phyloP scores from a whole-genome alignment of 2,888 invertebrate species.

The Drosophila seclusa region DNA sequence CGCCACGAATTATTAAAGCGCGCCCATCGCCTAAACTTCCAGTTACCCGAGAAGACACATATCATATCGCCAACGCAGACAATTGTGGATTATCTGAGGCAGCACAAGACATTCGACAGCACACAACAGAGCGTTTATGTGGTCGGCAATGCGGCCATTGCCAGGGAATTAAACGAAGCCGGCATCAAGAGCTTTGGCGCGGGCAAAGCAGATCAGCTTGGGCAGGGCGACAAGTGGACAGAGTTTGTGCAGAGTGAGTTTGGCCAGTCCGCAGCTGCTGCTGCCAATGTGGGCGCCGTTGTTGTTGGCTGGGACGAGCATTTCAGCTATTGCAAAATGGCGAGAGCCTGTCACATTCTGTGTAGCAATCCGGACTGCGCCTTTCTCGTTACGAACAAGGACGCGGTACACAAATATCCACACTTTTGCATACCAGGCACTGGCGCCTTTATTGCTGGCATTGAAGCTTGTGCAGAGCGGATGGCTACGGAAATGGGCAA shows the following conservation, averaged over 20 bases:
- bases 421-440: conserved; percentile 92
- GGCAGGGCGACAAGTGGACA: conserved; percentile 85
- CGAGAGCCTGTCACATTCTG: conserved; percentile 95
- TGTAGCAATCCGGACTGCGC: conserved; percentile 89
- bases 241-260: conserved; percentile 86
- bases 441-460: conserved; percentile 93
- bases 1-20: conserved; percentile 91
- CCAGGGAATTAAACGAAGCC: conserved; percentile 91
- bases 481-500: conserved; percentile 94
- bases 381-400: conserved; percentile 96
- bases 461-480: conserved; percentile 92
- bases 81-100: conserved; percentile 91
- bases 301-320: conserved; percentile 97
- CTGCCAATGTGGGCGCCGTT: conserved; percentile 92
- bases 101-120: conserved; percentile 86
- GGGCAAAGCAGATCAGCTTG: conserved; percentile 47
- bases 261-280: conserved; percentile 88
- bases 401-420: conserved; percentile 92
- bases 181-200: conserved; percentile 90
- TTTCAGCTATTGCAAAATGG: conserved; percentile 94
- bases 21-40: conserved; percentile 90
- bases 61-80: conserved; percentile 92
- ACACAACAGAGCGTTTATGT: conserved; percentile 90
- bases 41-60: conserved; percentile 89
- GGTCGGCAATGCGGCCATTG: conserved; percentile 92